Conservation (phyloP, 1,140 invertebrate genomes). For the Heliconius hermathena region DNA sequence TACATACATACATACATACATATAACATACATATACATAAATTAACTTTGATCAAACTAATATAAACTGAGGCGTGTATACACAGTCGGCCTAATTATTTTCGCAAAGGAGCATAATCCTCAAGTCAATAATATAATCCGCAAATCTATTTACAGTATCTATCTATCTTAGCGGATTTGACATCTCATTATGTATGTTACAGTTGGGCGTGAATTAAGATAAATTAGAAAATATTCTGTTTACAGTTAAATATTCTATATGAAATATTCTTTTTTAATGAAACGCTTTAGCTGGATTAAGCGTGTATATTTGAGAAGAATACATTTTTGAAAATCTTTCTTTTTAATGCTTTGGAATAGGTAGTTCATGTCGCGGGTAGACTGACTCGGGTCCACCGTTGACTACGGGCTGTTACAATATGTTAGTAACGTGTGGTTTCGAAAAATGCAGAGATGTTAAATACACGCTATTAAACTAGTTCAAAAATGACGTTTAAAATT, state of each 20-base stretch:
- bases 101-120: constrained; percentile 19
- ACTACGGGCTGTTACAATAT: no score
- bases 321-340: no score
- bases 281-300: no score
- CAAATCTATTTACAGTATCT: constrained; percentile 24
- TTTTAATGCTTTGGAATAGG: no score
- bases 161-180: constrained; percentile 27
- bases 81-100: constrained; percentile 26
- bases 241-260: no score
- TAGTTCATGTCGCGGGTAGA: no score
- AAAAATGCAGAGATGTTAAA: accelerated
- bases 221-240: background rate
- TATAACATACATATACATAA: background rate
- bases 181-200: constrained; percentile 22
- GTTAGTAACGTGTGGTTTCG: no score
- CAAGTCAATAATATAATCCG: constrained; percentile 23
- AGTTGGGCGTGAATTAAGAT: background rate
- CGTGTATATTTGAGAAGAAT: no score
- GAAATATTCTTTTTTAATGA: no score
- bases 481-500: no score
- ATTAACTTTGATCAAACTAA: constrained; percentile 15
- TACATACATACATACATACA: background rate
- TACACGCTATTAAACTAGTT: no score
- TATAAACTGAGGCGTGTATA: constrained; percentile 4
- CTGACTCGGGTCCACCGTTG: no score